Evolutionary conservation across 2,113 vertebrate species (phyloP).

Genomic region (Pangasianodon gigas): DNA sequence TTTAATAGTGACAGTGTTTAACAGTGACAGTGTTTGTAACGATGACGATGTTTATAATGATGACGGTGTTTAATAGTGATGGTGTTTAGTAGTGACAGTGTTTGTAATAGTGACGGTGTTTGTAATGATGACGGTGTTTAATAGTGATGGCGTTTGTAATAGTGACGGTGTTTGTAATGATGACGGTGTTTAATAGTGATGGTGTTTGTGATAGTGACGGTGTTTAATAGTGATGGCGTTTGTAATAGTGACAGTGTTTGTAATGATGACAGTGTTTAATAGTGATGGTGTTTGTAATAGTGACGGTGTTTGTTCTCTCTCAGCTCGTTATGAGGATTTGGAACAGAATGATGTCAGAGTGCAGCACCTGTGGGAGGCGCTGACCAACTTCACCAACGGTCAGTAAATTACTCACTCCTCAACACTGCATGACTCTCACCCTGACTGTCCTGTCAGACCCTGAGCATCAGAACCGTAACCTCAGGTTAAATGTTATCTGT

Average conservation of each 20-base stretch:
- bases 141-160: neutral
- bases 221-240: neutral
- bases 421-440: neutral
- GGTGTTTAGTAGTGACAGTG: neutral
- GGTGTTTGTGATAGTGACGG: too few species aligned
- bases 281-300: neutral
- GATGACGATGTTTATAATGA: neutral
- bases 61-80: neutral
- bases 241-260: neutral
- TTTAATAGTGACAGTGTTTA: neutral
- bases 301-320: constrained; percentile 16
- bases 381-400: constrained; percentile 97
- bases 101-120: neutral
- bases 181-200: neutral
- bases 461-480: neutral
- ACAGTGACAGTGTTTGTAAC: neutral
- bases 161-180: neutral
- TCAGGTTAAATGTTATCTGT: neutral
- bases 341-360: constrained; percentile 85
- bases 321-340: constrained; percentile 93
- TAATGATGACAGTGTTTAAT: neutral
- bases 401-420: constrained; percentile 45
- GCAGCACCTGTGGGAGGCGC: constrained; percentile 95
- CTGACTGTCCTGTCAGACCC: neutral
- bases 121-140: neutral